phyloP scores from a whole-genome alignment of 2,888 invertebrate genomes.

The Phaedon cochleariae region DNA sequence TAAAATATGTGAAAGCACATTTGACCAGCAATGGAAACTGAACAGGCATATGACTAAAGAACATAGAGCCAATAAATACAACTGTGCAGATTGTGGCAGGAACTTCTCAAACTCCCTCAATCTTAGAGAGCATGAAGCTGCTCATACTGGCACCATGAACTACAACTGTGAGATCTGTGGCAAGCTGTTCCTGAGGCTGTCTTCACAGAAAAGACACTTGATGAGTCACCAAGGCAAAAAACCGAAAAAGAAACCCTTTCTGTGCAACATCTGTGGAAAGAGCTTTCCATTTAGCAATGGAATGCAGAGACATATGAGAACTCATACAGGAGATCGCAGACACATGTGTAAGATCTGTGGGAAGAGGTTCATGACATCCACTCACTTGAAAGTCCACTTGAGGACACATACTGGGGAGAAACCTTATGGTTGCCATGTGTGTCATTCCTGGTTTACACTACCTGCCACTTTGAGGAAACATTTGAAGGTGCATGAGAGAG shows the following conservation, averaged over 20 bases:
- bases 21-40: conserved; percentile 47
- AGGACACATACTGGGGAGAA: conserved; percentile 64
- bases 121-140: conserved; percentile 52
- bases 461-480: conserved; percentile 54
- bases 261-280: conserved; percentile 58
- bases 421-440: conserved; percentile 64
- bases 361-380: conserved; percentile 59
- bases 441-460: conserved; percentile 58
- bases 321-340: conserved; percentile 57
- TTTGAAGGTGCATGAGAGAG: conserved; percentile 39
- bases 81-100: conserved; percentile 40
- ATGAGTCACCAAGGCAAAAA: conserved; percentile 53
- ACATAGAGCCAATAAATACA: background rate
- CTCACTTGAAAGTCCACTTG: conserved; percentile 64
- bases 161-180: conserved; percentile 53
- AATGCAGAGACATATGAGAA: conserved; percentile 57
- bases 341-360: conserved; percentile 59
- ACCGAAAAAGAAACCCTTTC: conserved; percentile 54
- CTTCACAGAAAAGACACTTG: conserved; percentile 52
- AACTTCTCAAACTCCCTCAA: conserved; percentile 52
- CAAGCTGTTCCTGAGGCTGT: conserved; percentile 52
- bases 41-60: conserved; percentile 46
- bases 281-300: conserved; percentile 56
- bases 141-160: conserved; percentile 54
- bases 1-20: conserved; percentile 44